Evolutionary conservation across 2,797 vertebrate genomes (phyloP).

Genomic region (Enoplosus armatus): DNA sequence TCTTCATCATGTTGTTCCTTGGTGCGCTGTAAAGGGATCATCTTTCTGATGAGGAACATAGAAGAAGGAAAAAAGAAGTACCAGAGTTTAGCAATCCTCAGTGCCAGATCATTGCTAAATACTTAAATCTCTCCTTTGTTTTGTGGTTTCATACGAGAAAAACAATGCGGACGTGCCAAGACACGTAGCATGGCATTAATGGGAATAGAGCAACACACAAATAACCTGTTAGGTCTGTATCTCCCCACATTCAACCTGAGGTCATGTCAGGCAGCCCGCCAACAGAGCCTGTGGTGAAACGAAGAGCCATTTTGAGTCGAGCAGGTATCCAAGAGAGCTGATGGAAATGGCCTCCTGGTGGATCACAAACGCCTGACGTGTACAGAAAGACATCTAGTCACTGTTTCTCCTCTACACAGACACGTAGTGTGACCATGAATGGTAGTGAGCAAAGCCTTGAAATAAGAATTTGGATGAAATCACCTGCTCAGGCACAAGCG

Average conservation of each 20-base stretch:
- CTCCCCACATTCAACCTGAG: constrained; percentile 40
- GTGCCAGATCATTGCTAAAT: constrained; percentile 65
- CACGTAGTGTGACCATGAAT: not conserved
- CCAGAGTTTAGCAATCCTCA: constrained; percentile 20
- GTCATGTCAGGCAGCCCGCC: constrained; percentile 40
- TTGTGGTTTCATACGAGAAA: constrained; percentile 46
- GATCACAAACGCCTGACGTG: constrained; percentile 2
- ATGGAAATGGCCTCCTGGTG: constrained; percentile 37
- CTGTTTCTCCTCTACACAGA: constrained; percentile 10
- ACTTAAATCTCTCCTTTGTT: constrained; percentile 40
- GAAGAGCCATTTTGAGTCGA: constrained; percentile 38
- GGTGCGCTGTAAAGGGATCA: constrained; percentile 32
- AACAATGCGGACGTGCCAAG: constrained; percentile 68
- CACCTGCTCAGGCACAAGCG: constrained; percentile 10
- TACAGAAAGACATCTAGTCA: not conserved
- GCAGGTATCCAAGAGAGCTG: constrained; percentile 29
- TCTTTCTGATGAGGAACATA: constrained; percentile 51
- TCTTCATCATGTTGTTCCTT: constrained; percentile 58
- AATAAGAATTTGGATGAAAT: constrained; percentile 20
- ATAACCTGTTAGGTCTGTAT: constrained; percentile 79
- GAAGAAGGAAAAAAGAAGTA: constrained; percentile 30
- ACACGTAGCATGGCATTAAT: constrained; percentile 44
- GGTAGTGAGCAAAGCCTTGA: not conserved
- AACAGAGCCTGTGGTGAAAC: constrained; percentile 50
- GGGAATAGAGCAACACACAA: constrained; percentile 49